Evolutionary conservation across 2,113 vertebrate species (phyloP).

Genomic region (Gavialis gangeticus): DNA sequence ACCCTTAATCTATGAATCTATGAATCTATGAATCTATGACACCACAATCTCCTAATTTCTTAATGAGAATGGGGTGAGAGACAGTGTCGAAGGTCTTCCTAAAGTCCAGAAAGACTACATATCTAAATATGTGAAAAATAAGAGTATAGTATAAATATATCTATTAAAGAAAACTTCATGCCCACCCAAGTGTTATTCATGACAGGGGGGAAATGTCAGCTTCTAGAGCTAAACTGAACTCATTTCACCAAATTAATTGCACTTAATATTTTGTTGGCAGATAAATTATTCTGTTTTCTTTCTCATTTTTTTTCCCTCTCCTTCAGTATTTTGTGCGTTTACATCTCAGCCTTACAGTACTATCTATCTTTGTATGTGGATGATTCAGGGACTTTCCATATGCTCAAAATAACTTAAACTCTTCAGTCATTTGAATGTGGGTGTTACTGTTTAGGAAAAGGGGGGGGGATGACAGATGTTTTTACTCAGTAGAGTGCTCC

Average conservation of each 20-base stretch:
- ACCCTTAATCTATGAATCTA: too few species aligned
- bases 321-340: conserved; percentile 26
- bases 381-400: conserved; percentile 62
- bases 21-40: too few species aligned
- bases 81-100: too few species aligned
- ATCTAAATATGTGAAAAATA: conserved; percentile 25
- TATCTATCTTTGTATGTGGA: conserved; percentile 39
- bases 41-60: too few species aligned
- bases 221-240: neutral
- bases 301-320: neutral
- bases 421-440: conserved; percentile 60
- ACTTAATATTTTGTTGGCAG: neutral
- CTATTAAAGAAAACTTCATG: neutral
- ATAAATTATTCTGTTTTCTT: neutral
- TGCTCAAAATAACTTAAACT: conserved; percentile 67
- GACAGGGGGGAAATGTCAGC: conserved; percentile 1
- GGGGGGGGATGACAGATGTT: conserved; percentile 66
- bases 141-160: conserved; percentile 15
- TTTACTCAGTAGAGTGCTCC: conserved; percentile 51
- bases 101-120: too few species aligned
- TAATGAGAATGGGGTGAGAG: too few species aligned
- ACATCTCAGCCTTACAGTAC: conserved; percentile 21
- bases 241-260: fast-evolving
- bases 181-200: neutral
- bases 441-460: conserved; percentile 64